Conservation (phyloP, 2,888 invertebrate species). For the Tuta absoluta region DNA sequence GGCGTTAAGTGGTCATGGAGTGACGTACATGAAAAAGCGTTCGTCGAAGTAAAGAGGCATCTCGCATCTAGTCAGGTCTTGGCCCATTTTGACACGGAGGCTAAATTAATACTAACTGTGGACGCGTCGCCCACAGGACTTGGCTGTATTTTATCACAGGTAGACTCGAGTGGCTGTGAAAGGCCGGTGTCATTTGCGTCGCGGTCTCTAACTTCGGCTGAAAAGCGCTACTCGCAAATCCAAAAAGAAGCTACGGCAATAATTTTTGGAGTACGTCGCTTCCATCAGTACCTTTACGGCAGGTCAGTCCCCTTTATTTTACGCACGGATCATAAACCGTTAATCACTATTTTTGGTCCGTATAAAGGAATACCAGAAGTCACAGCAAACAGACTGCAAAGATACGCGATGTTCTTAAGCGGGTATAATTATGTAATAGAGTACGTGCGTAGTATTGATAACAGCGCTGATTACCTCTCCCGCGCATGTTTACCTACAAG, state of each 20-base stretch:
- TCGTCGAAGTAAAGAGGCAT: conserved; percentile 7
- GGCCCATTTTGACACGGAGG: conserved; percentile 36
- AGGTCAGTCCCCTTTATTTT: conserved; percentile 35
- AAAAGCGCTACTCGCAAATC: conserved; percentile 32
- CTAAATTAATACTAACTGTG: conserved; percentile 36
- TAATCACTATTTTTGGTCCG: conserved; percentile 40
- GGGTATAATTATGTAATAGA: conserved; percentile 41
- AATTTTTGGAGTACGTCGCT: conserved; percentile 31
- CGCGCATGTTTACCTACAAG: too few species aligned
- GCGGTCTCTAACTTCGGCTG: conserved; percentile 35
- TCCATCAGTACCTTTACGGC: conserved; percentile 39
- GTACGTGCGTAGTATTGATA: conserved; percentile 33
- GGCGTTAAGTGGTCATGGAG: neutral
- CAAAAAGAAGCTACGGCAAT: conserved; percentile 34
- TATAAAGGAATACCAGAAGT: conserved; percentile 41
- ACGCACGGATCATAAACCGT: conserved; percentile 39
- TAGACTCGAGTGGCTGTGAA: conserved; percentile 29
- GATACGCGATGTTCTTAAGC: conserved; percentile 39
- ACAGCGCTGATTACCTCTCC: conserved; percentile 34
- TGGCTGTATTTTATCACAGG: conserved; percentile 36
- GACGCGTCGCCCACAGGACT: conserved; percentile 38
- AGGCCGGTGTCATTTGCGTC: conserved; percentile 39
- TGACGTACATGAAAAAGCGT: conserved; percentile 25
- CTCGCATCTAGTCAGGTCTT: conserved; percentile 35
- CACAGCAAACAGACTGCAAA: conserved; percentile 39